These are phyloP conservation scores for Ephialtes manifestator DNA, from an alignment of 2,888 invertebrate genomes.

Conservation along the genomic window DNA sequence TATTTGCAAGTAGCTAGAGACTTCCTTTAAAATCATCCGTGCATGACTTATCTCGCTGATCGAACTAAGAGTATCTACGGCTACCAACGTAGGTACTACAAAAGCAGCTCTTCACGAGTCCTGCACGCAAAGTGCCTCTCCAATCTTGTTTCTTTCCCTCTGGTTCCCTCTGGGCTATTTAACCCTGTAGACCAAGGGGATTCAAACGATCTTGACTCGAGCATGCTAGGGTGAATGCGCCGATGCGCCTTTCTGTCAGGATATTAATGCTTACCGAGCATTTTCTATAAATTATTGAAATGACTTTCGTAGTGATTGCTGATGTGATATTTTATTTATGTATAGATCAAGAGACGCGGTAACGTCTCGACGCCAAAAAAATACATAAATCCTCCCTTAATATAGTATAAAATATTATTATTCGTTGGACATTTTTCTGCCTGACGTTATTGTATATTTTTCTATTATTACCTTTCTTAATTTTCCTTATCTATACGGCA, in stretches of 20 bases:
- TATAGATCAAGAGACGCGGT: no score
- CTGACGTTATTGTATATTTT: no score
- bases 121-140: constrained; percentile 42
- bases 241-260: constrained; percentile 27
- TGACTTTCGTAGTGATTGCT: background rate
- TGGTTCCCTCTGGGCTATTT: constrained; percentile 27
- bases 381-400: no score
- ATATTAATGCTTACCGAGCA: constrained; percentile 5
- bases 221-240: constrained; percentile 27
- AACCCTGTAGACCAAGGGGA: constrained; percentile 35
- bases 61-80: constrained; percentile 60
- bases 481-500: background rate
- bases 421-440: background rate
- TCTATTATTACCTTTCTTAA: background rate
- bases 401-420: background rate
- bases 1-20: constrained; percentile 53
- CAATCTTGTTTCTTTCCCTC: constrained; percentile 25
- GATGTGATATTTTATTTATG: background rate
- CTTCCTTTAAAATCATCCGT: constrained; percentile 53
- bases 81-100: background rate
- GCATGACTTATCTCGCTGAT: constrained; percentile 74
- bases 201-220: constrained; percentile 56
- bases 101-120: constrained; percentile 28
- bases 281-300: constrained; percentile 4
- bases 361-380: no score